Base-by-base conservation (phyloP, 2,113 vertebrate genomes). In the Colistium nudipinnis region DNA sequence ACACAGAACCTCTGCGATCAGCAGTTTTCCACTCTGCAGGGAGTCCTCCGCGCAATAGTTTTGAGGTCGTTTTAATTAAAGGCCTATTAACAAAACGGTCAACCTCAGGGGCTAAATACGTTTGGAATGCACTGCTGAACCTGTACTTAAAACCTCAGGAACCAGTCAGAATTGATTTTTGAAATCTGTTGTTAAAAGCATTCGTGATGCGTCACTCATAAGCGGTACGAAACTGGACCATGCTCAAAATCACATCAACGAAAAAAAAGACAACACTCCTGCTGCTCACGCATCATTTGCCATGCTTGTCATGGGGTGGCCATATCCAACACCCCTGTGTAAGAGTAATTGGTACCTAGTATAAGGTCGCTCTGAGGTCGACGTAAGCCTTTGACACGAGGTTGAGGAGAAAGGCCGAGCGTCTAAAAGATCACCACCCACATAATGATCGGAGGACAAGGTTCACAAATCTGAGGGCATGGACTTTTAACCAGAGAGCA, bases 1-100 rank as follows among this genome's bases (percentile, higher is more conserved):
- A 61, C 74, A 68, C n/a, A 30, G 45, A 70, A 70, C 78, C 63
- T 77, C 69, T 53, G 69, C 49, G 76, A 83, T 78, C 81, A 62
- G 51, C 71, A 61, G 61, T 78, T 80, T 80, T 73, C 45, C 22
- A 71, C 27, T 76, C 74, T 35, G 24, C 79, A 53, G 79, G 84
- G 76, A 64, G 76, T 45, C 77, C 53, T 82, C 74, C n/a, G n/a
- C n/a, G n/a, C n/a, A n/a, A n/a, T n/a, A n/a, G n/a, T n/a, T n/a
- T n/a, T n/a, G n/a, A n/a, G n/a, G n/a, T n/a, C n/a, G n/a, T n/a
- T n/a, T n/a, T n/a, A n/a, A n/a, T n/a, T n/a, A n/a, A n/a, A n/a
- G n/a, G 27, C 25, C 25, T 44, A 75, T 72, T 77, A 22, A 63
- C 56, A 66, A 63, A 41, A 55, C 43, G 70, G 75, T 70, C 67